Percentiles rank a stretch among this genome's conserved stretches.
phyloP scores from a whole-genome alignment of 35 echinoderm and acorn worm genomes.

The Hemicentrotus pulcherrimus region DNA sequence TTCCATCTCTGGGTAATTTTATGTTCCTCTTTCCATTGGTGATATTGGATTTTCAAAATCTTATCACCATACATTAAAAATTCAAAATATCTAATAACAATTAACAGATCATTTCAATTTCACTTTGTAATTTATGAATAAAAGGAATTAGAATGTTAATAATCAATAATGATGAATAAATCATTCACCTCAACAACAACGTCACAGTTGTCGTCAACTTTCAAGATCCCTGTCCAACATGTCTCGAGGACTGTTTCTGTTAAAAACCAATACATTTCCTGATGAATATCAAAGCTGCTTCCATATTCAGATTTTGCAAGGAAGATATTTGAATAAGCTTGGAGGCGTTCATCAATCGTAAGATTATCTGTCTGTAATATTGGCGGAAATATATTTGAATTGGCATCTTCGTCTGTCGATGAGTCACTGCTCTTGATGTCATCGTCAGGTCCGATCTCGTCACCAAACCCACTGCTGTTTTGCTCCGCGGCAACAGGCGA shows the following conservation, averaged over 20 bases:
- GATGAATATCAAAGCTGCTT: slow-evolving; percentile 19
- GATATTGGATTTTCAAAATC: too few relatives aligned
- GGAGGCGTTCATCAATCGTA: slow-evolving; percentile 56
- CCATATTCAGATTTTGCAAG: slow-evolving; percentile 30
- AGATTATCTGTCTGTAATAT: slow-evolving; percentile 73
- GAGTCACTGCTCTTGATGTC: neutral
- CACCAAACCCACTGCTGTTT: slow-evolving; percentile 30
- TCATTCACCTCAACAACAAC: slow-evolving; percentile 13
- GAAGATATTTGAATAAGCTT: slow-evolving; percentile 61
- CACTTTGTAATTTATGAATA: too few relatives aligned
- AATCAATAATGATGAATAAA: too few relatives aligned
- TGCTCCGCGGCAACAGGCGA: neutral
- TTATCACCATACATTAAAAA: too few relatives aligned
- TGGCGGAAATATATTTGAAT: slow-evolving; percentile 48
- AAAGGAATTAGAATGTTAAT: too few relatives aligned
- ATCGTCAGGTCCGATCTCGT: neutral
- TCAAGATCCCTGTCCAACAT: slow-evolving; percentile 64
- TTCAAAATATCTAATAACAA: too few relatives aligned
- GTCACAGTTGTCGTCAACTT: slow-evolving; percentile 33
- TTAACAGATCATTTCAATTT: too few relatives aligned
- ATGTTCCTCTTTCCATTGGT: too few relatives aligned
- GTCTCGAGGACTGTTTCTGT: slow-evolving; percentile 37
- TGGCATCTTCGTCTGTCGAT: neutral
- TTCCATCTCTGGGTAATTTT: too few relatives aligned
- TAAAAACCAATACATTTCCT: slow-evolving; percentile 44